Percentiles rank a stretch among this genome's conserved stretches.
These are phyloP conservation scores for Oikopleura dioica DNA, from an alignment of 23 tunicate species.

Conservation along the genomic window DNA sequence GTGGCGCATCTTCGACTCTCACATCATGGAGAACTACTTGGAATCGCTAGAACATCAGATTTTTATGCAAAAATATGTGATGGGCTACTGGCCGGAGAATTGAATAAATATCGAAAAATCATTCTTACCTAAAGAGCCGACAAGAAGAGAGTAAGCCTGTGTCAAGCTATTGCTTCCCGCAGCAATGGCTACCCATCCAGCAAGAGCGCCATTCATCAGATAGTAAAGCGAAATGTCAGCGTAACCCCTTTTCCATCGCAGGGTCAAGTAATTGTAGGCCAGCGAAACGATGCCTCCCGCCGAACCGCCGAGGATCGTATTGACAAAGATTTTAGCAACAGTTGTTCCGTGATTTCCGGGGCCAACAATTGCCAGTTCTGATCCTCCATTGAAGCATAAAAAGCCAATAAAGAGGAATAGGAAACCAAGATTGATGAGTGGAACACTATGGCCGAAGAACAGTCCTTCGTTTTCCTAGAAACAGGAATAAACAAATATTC, in stretches of 20 bases:
- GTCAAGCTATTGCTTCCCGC: conserved; percentile 39
- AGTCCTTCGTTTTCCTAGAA: too few relatives aligned
- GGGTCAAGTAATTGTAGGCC: conserved; percentile 22
- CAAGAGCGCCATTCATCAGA: conserved; percentile 51
- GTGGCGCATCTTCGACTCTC: too few relatives aligned
- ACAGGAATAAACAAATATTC: too few relatives aligned
- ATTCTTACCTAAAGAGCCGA: too few relatives aligned
- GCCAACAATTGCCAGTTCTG: conserved; percentile 10
- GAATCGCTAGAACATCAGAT: too few relatives aligned
- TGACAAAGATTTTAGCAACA: conserved; percentile 29
- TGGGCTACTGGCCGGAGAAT: too few relatives aligned
- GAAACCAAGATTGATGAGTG: conserved; percentile 27
- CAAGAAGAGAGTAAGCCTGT: conserved; percentile 48
- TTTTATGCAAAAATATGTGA: too few relatives aligned
- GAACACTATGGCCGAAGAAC: conserved; percentile 27
- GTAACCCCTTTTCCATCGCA: conserved; percentile 26
- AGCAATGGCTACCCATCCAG: conserved; percentile 80
- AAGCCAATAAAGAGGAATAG: conserved; percentile 61
- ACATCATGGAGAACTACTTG: too few relatives aligned
- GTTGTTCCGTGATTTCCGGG: conserved; percentile 35
- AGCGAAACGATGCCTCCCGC: conserved; percentile 29
- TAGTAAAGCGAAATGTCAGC: conserved; percentile 43
- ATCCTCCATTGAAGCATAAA: conserved; percentile 63
- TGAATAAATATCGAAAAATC: too few relatives aligned
- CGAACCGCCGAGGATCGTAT: conserved; percentile 48